Conservation (phyloP, 2,797 vertebrate species). For the Peromyscus aztecus region DNA sequence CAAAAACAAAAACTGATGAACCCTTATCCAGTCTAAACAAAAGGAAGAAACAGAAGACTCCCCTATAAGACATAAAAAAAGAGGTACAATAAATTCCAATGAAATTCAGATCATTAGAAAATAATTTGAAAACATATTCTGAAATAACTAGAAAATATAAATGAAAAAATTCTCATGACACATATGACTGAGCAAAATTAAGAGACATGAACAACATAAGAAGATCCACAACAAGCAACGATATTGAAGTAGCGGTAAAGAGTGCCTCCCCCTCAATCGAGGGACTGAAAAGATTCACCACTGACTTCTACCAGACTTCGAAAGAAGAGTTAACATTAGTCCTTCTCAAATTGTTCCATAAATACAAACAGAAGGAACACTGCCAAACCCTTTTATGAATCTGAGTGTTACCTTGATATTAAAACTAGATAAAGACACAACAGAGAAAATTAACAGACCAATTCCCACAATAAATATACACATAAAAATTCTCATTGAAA, state of each 20-base stretch:
- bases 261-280: too few species aligned
- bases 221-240: not conserved
- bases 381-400: not conserved
- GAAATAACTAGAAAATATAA: not conserved
- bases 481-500: not conserved
- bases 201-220: not conserved
- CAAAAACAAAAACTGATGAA: not conserved
- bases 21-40: not conserved
- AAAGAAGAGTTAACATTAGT: not conserved
- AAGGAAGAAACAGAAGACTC: not conserved
- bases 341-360: not conserved
- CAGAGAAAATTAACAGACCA: not conserved
- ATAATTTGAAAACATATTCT: not conserved
- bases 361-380: not conserved
- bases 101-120: not conserved
- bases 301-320: not conserved
- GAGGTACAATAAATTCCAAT: not conserved
- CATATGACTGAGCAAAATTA: not conserved
- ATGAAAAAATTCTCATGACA: not conserved
- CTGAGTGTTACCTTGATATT: not conserved
- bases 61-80: not conserved
- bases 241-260: not conserved
- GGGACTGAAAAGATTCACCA: not conserved
- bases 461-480: not conserved
- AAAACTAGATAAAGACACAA: not conserved